Base-by-base conservation (phyloP, 2,888 invertebrate species). In the Xestia sexstrigata region DNA sequence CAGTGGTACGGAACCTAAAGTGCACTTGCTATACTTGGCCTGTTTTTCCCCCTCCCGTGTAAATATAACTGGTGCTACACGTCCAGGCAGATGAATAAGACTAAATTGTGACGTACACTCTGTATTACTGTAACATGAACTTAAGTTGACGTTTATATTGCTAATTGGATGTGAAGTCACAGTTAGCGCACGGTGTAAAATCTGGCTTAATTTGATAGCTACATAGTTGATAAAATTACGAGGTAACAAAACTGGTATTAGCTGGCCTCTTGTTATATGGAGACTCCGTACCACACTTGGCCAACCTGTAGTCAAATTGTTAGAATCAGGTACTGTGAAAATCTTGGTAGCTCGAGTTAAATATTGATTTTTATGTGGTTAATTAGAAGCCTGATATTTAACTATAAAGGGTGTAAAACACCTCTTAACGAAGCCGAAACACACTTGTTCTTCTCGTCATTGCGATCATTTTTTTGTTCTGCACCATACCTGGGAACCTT, bases 31-130 rank as follows among this genome's bases (percentile, higher is more conserved):
- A 9, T 30, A n/a, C 23, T 52, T 26, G 13, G 1, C 20, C n/a
- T 0, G 30, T 62, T 74, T 66, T 63, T 30, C 26, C 68, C 30
- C 42, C 17, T 13, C 7, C 23, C 47, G 45, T 78, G 58, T 47
- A 78, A 85, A 85, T 85, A 83, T 78, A 49, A 78, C 55, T 76
- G 52, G 71, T 71, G 66, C 66, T 71, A 77, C 74, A 77, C 52
- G 74, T 76, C 72, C 78, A 35, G 70, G 58, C 39, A 70, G 67
- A 80, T 78, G 75, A 85, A 86, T 78, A 63, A 68, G 62, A 42
- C 47, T 76, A 66, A 75, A 87, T 76, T 76, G 74, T 76, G 76
- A 74, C 60, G 45, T 58, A 45, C 66, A 63, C 55, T 65, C 63
- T 23, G n/a, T 71, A 70, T 49, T 70, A 68, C 76, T 77, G 26